Base-by-base conservation (phyloP, 92 coral and sea anemone genomes). In the Galaxea fascicularis region DNA sequence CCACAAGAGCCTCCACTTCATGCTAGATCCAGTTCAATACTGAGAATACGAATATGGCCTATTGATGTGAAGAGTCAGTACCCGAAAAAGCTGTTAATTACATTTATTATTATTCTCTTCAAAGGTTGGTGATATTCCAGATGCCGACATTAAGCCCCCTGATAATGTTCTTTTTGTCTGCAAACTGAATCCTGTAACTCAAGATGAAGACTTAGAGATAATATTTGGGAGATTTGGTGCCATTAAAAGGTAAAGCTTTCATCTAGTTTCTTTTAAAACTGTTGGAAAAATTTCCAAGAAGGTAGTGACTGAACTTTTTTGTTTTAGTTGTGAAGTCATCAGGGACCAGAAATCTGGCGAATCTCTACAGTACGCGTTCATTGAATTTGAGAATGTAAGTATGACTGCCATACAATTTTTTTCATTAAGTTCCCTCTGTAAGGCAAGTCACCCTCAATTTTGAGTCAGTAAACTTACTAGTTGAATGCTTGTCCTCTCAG, bases 301-400 rank as follows among this genome's bases (percentile, higher is more conserved):
- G n/a, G 24, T 57, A 20, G 15, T 59, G 75, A 35, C 51, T 27
- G n/a, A n/a, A n/a, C n/a, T n/a, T n/a, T n/a, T 35, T 6, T 74
- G 70, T 76, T 90, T 49, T 73, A 97, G 99, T 73, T 97, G 99
- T 85, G 99, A 97, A 72, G 92, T 97, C 63, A 93, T 97, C 49
- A 80, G 90, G 45, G 99, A 97, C n/a, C 95, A 95, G 49, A 90
- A 91, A 27, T 57, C 89, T 6, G 93, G 91, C n/a, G 99, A 97
- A 67, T 97, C 99, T 3, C 87, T 97, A 44, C 99, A 97, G 84
- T 97, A 93, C 88, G 99, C 99, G 17, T 97, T 97, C 65, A 93
- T 97, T 21, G 99, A 97, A 91, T 97, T 94, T 91, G 99, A 97
- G 85, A 97, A 97, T 39, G 99, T 97, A 85, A 82, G 96, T 85